Evolutionary conservation across 2,888 invertebrate species (phyloP).

Genomic region (Eilema caniola): DNA sequence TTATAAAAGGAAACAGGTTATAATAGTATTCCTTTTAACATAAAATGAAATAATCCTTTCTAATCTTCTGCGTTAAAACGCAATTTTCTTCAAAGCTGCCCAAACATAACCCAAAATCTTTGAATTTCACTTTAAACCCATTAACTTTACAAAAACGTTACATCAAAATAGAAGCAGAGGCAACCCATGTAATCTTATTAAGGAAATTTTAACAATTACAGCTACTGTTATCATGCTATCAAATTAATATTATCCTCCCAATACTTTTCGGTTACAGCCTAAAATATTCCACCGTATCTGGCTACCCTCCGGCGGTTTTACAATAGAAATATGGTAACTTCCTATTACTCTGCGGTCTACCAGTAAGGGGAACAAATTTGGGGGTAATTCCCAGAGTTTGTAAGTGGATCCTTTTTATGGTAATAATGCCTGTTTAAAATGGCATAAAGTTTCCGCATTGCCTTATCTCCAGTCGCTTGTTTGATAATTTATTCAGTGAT

Average conservation of each 20-base stretch:
- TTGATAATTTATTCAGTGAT: conserved; percentile 64
- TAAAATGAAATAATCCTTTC: conserved; percentile 1
- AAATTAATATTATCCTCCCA: conserved; percentile 52
- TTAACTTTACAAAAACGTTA: conserved; percentile 21
- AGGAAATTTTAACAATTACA: conserved; percentile 57
- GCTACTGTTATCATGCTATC: conserved; percentile 48
- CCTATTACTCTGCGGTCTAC: conserved; percentile 27
- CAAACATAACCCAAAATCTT: conserved; percentile 25
- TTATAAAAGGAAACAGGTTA: too few species aligned
- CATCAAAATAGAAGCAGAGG: conserved; percentile 35
- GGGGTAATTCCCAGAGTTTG: conserved; percentile 56
- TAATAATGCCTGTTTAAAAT: conserved; percentile 59
- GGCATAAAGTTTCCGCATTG: conserved; percentile 62
- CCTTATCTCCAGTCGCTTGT: conserved; percentile 56
- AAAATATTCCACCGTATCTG: neutral
- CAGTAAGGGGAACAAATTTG: conserved; percentile 46
- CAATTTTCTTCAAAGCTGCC: conserved; percentile 21
- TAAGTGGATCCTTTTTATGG: conserved; percentile 56
- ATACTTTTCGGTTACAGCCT: conserved; percentile 33
- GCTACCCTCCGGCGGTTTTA: conserved; percentile 9
- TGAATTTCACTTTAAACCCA: conserved; percentile 20
- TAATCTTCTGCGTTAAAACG: conserved; percentile 11
- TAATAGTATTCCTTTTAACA: conserved; percentile 3
- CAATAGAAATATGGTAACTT: neutral
- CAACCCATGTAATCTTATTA: conserved; percentile 48